These are phyloP conservation scores for Vesta saturnalis DNA, from an alignment of 2,888 invertebrate genomes.

Conservation along the genomic window DNA sequence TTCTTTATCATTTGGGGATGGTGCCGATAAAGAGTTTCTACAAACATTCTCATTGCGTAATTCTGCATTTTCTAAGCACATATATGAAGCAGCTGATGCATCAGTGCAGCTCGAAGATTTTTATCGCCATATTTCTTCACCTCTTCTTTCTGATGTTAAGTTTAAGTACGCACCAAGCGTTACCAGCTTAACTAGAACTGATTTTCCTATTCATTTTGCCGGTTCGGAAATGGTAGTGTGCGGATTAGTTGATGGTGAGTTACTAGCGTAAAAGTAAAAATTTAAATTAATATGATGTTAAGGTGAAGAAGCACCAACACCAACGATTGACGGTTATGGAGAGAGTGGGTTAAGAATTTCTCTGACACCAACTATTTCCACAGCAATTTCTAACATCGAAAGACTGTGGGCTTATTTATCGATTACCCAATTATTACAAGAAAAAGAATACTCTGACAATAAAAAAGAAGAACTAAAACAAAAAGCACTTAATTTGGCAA, in stretches of 20 bases:
- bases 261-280: no score
- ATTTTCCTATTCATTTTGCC: conserved; percentile 69
- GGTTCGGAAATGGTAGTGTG: conserved; percentile 75
- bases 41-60: conserved; percentile 73
- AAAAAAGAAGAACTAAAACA: conserved; percentile 57
- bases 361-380: conserved; percentile 14
- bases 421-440: conserved; percentile 71
- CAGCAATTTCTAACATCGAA: conserved; percentile 56
- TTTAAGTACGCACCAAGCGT: conserved; percentile 72
- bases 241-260: conserved; percentile 62
- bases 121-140: conserved; percentile 72
- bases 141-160: conserved; percentile 71
- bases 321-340: neutral
- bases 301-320: neutral
- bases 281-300: no score
- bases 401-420: conserved; percentile 75
- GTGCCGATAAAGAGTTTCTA: conserved; percentile 73
- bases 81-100: conserved; percentile 77
- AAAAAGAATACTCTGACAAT: conserved; percentile 52
- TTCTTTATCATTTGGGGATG: conserved; percentile 76
- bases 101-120: conserved; percentile 72
- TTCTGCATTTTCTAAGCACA: conserved; percentile 74
- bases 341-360: neutral
- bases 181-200: conserved; percentile 65
- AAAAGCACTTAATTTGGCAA: conserved; percentile 66